Conservation (phyloP, 2,113 vertebrate species). For the Rynchops niger region DNA sequence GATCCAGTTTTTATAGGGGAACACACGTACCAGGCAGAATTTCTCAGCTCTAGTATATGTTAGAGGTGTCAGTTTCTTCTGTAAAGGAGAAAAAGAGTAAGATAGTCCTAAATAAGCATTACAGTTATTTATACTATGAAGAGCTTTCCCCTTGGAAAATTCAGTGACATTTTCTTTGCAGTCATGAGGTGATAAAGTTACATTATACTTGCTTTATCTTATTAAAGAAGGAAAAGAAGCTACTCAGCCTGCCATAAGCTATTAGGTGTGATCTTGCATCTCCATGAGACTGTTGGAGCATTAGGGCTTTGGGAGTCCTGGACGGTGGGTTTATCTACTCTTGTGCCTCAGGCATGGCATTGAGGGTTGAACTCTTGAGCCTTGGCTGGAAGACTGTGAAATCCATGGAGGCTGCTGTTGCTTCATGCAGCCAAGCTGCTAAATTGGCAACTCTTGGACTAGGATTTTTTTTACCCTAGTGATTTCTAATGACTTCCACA, state of each 20-base stretch:
- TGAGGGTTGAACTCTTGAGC: neutral
- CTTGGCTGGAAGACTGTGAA: neutral
- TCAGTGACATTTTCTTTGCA: neutral
- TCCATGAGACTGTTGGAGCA: neutral
- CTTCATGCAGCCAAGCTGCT: neutral
- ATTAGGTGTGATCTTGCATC: neutral
- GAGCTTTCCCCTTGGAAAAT: neutral
- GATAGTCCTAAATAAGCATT: neutral
- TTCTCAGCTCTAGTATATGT: neutral
- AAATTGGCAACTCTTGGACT: neutral
- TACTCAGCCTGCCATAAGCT: neutral
- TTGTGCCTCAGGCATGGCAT: accelerated
- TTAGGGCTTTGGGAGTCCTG: neutral
- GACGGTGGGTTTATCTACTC: neutral
- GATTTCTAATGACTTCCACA: neutral
- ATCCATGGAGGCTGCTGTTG: neutral
- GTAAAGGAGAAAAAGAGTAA: neutral
- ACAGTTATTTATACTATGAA: neutral
- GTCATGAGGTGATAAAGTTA: neutral
- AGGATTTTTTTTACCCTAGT: neutral
- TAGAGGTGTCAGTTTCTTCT: neutral
- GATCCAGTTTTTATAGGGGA: neutral
- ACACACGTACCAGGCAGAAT: accelerated
- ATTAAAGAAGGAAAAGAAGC: neutral
- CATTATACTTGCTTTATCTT: neutral